Percentiles rank a stretch among this genome's conserved stretches.
Conservation (phyloP, 2,888 invertebrate species). For the Caenorhabditis sulstoni region DNA sequence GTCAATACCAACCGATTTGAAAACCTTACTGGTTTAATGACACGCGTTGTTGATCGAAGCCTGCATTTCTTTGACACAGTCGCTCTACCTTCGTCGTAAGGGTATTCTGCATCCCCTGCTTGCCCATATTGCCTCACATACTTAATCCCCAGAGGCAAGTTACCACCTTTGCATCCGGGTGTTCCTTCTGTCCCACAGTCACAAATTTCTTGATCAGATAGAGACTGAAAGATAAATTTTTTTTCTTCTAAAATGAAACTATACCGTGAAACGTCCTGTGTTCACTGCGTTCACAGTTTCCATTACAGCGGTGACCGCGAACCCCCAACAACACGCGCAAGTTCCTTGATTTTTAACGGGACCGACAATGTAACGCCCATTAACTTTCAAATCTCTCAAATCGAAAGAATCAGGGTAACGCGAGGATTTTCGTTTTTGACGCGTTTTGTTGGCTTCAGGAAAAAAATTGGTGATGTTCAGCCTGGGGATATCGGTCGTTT, state of each 20-base stretch:
- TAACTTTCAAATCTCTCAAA: constrained; percentile 30
- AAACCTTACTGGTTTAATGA: constrained; percentile 14
- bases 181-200: constrained; percentile 44
- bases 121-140: constrained; percentile 27
- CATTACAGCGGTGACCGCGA: constrained; percentile 36
- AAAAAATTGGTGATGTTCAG: constrained; percentile 22
- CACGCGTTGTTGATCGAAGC: not conserved
- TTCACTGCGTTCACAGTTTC: constrained; percentile 31
- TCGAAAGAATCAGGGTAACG: constrained; percentile 35
- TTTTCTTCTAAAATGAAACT: not conserved
- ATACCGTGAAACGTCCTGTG: constrained; percentile 23
- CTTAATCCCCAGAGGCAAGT: constrained; percentile 6
- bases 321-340: constrained; percentile 52
- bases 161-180: constrained; percentile 43
- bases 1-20: too few relatives aligned
- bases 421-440: constrained; percentile 19
- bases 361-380: constrained; percentile 28
- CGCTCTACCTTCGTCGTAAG: constrained; percentile 19
- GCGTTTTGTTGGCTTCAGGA: constrained; percentile 12
- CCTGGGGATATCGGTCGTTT: constrained; percentile 18
- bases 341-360: constrained; percentile 37
- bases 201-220: constrained; percentile 53
- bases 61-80: not conserved
- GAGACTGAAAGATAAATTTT: constrained; percentile 7
- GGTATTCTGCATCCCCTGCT: constrained; percentile 11